Evolutionary conservation across 2,113 vertebrate species (phyloP).

Genomic region (Cariama cristata): DNA sequence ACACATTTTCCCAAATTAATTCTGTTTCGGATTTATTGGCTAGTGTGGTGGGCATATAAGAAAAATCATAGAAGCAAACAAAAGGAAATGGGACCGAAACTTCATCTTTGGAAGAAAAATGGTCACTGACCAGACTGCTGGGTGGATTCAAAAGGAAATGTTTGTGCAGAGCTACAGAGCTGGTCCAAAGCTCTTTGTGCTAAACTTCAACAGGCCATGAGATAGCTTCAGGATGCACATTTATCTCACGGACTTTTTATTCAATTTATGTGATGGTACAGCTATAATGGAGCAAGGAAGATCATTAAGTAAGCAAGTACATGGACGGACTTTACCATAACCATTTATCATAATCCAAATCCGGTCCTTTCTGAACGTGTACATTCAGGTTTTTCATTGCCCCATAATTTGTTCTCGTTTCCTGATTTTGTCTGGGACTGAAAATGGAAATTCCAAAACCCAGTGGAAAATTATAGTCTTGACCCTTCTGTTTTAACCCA

Average conservation of each 20-base stretch:
- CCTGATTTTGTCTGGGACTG: not conserved
- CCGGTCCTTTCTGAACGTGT: not conserved
- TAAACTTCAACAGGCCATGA: not conserved
- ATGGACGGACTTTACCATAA: not conserved
- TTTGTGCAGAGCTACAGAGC: not conserved
- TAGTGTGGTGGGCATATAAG: not conserved
- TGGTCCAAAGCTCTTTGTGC: not conserved
- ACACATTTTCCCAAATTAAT: not conserved
- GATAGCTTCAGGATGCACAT: not conserved
- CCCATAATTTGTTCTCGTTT: not conserved
- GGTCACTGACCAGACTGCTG: not conserved
- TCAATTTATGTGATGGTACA: not conserved
- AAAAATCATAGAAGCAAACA: not conserved
- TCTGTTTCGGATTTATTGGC: not conserved
- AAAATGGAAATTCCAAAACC: not conserved
- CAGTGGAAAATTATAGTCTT: not conserved
- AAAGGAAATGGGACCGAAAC: not conserved
- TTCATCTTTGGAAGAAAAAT: not conserved
- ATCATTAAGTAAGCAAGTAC: not conserved
- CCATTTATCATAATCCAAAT: not conserved
- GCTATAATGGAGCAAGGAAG: not conserved
- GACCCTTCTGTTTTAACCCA: not conserved
- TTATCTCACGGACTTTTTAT: not conserved
- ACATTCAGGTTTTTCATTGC: not conserved
- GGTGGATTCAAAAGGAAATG: not conserved